Evolutionary conservation across 2,797 vertebrate species (phyloP).

Genomic region (Sebastes trivittatus): DNA sequence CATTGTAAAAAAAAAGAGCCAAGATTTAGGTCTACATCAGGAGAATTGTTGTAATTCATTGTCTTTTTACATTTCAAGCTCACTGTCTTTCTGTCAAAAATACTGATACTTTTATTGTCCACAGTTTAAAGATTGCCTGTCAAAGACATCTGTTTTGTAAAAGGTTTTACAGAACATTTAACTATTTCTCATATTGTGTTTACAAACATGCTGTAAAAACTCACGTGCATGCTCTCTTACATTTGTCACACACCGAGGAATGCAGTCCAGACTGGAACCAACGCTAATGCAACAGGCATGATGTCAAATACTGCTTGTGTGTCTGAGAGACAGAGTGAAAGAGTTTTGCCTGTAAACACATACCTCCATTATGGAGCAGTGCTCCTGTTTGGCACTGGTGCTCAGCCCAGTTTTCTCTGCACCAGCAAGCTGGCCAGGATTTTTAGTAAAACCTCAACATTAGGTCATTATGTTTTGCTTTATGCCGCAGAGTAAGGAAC

Average conservation of each 20-base stretch:
- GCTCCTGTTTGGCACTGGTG: conserved; percentile 9
- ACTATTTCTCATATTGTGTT: background rate
- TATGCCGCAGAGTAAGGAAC: background rate
- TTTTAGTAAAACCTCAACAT: conserved; percentile 10
- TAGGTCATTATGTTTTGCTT: conserved; percentile 2
- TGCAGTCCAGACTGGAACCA: conserved; percentile 22
- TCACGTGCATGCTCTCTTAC: background rate
- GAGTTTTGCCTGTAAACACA: conserved; percentile 17
- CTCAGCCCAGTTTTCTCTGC: conserved; percentile 16
- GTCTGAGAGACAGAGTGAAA: conserved; percentile 12
- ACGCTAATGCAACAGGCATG: conserved; percentile 69
- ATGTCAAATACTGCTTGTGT: conserved; percentile 67
- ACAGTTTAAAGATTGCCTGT: background rate
- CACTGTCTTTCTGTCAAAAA: background rate
- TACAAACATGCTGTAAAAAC: background rate
- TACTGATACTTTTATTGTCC: background rate
- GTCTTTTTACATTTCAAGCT: background rate
- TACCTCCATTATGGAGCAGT: conserved; percentile 20
- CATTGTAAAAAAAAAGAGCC: too few species aligned
- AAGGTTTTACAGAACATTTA: background rate
- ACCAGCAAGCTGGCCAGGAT: background rate
- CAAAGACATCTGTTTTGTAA: background rate
- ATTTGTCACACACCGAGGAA: conserved; percentile 32
- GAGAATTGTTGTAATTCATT: background rate
- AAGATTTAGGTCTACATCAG: background rate